These are phyloP conservation scores for Gulo gulo DNA, from an alignment of 2,113 vertebrate genomes.

Conservation along the genomic window DNA sequence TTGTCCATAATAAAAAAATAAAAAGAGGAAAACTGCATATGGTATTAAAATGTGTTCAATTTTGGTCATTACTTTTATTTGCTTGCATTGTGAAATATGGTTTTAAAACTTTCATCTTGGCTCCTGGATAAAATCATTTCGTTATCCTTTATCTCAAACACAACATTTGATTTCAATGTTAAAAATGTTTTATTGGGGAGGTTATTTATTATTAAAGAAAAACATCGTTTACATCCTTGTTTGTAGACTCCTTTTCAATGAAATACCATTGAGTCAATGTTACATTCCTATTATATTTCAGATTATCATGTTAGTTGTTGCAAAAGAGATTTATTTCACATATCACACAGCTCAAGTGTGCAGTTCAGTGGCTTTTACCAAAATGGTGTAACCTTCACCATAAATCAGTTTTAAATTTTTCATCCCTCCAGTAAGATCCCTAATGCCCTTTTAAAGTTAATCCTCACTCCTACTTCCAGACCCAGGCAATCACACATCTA, in stretches of 20 bases:
- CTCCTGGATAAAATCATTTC: slow-evolving; percentile 28
- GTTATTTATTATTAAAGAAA: slow-evolving; percentile 21
- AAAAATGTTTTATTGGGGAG: neutral
- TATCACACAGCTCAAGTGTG: neutral
- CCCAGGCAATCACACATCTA: neutral
- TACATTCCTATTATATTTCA: neutral
- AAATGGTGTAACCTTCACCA: neutral
- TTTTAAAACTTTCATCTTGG: slow-evolving; percentile 7
- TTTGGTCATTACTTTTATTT: neutral
- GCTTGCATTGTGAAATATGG: neutral
- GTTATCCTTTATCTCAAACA: neutral
- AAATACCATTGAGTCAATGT: neutral
- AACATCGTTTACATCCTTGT: neutral
- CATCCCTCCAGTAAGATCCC: neutral
- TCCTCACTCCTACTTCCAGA: neutral
- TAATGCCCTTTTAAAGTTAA: neutral
- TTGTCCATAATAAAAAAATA: neutral
- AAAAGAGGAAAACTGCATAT: neutral
- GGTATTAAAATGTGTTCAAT: neutral
- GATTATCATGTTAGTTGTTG: neutral
- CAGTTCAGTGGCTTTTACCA: neutral
- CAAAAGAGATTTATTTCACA: neutral
- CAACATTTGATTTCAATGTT: neutral
- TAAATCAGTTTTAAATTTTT: neutral
- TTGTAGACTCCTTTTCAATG: neutral